Base-by-base conservation (phyloP, 2,113 vertebrate genomes). In the Sinosuthora webbiana region DNA sequence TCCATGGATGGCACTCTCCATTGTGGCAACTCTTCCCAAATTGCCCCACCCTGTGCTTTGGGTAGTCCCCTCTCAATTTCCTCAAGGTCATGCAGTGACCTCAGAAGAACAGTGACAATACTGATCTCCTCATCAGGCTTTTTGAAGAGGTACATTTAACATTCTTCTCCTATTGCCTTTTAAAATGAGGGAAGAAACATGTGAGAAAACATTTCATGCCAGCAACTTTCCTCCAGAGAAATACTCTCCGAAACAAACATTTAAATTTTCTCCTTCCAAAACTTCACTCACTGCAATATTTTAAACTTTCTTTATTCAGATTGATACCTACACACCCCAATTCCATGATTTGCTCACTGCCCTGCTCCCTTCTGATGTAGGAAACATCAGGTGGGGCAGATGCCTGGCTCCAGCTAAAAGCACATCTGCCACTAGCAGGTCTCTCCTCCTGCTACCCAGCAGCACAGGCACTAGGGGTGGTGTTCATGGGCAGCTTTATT, bases 401-500 rank as follows among this genome's bases (percentile, higher is more conserved):
- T 77, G 24, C 50, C n/a, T 57, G 60, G 47, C 41, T 67, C 31
- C 70, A 60, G 39, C 30, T 76, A 19, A 71, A 79, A 86, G 49
- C 39, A 47, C 12, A 52, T 42, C 44, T 42, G 30, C 15, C 52
- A 6, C 42, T 27, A 18, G 4, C 16, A 78, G 50, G 11, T 62
- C 75, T 19, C 22, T 81, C 63, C 23, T 73, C 15, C 28, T 0
- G 0, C 37, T 63, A 63, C 18, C 60, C 41, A 41, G 15, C 20
- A 42, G 30, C 25, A 56, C 3, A 1, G 47, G 23, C 2, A 2
- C 9, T 10, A 27, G 4, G 7, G 7, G 1, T 52, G 20, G 25
- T 1, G 0, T 28, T 42, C 0, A 0, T 10, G 21, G 41, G 24
- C 55, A 73, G 35, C 10, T 60, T 93, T 41, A 59, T 25, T 60